Evolutionary conservation across 2,797 vertebrate species (phyloP).

Genomic region (Pyrocephalus nanus): DNA sequence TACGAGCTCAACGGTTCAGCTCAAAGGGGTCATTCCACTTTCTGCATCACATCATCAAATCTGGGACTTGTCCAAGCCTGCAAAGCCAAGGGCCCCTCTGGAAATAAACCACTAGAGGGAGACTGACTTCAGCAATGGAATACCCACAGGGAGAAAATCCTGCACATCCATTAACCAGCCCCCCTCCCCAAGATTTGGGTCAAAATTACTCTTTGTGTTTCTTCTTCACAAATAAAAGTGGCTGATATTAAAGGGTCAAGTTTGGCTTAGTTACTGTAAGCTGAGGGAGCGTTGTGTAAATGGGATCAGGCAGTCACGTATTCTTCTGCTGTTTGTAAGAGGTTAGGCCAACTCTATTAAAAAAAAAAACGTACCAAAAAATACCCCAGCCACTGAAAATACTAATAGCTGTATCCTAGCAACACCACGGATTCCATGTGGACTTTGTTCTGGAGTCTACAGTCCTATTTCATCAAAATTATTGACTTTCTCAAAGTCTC

Average conservation of each 20-base stretch:
- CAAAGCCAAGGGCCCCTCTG: slow-evolving; percentile 8
- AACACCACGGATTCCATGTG: slow-evolving; percentile 65
- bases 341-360: neutral
- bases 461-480: slow-evolving; percentile 63
- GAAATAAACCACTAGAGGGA: slow-evolving; percentile 66
- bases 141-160: neutral
- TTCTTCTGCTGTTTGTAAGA: neutral
- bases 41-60: neutral
- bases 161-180: neutral
- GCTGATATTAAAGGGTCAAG: slow-evolving; percentile 2
- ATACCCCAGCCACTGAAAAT: slow-evolving; percentile 66
- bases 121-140: slow-evolving; percentile 49
- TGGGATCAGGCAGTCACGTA: neutral
- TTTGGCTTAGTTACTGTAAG: neutral
- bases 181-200: neutral
- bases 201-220: neutral
- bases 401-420: slow-evolving; percentile 71
- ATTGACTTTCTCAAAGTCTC: slow-evolving; percentile 69
- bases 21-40: neutral
- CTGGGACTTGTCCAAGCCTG: neutral
- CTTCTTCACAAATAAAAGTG: neutral
- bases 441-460: slow-evolving; percentile 68
- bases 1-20: neutral
- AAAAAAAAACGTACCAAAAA: slow-evolving; percentile 16
- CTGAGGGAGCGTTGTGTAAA: neutral